Evolutionary conservation across 1,140 invertebrate species (phyloP).

Genomic region (Helicoverpa zea): DNA sequence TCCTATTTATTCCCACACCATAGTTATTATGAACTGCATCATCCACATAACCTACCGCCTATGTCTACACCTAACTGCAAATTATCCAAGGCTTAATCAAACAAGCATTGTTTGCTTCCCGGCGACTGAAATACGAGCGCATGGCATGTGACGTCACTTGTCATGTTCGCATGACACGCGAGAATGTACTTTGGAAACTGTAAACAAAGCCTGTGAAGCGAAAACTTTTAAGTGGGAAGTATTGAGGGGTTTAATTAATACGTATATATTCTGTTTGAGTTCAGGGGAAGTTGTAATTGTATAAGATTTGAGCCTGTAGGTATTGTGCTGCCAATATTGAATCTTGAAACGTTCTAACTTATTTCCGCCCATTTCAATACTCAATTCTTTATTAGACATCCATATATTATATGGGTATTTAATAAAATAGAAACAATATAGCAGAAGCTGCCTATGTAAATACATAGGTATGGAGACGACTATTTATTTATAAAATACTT

Average conservation of each 20-base stretch:
- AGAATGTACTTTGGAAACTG: slow-evolving; percentile 6
- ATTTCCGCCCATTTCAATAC: too few relatives aligned
- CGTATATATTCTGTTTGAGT: neutral
- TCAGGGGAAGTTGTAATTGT: neutral
- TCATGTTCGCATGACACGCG: neutral
- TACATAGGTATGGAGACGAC: too few relatives aligned
- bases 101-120: slow-evolving; percentile 28
- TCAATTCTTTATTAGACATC: too few relatives aligned
- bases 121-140: slow-evolving; percentile 2
- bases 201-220: neutral
- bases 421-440: too few relatives aligned
- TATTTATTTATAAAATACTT: too few relatives aligned
- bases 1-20: neutral
- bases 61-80: neutral
- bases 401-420: too few relatives aligned
- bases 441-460: too few relatives aligned
- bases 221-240: neutral
- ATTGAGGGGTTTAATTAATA: too few relatives aligned
- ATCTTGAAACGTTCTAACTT: too few relatives aligned
- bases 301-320: too few relatives aligned
- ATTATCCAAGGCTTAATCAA: slow-evolving; percentile 29
- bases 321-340: too few relatives aligned
- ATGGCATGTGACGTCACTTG: slow-evolving; percentile 30
- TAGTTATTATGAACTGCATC: neutral
- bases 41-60: neutral